Base-by-base conservation (phyloP, 2,113 vertebrate genomes). In the Andinoacara biseriatus region DNA sequence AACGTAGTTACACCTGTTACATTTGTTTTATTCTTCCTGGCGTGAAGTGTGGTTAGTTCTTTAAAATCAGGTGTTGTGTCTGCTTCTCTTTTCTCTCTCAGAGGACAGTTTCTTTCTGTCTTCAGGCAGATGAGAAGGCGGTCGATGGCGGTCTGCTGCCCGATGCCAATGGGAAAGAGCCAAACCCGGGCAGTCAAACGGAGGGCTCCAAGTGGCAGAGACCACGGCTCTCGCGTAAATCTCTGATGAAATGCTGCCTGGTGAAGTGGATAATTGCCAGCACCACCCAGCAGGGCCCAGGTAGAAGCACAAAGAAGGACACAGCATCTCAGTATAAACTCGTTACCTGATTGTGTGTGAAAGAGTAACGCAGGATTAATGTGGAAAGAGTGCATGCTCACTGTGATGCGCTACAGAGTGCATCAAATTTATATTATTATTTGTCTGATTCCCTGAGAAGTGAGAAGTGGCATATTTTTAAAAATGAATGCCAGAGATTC, bases 261-360 rank as follows among this genome's bases (percentile, higher is more conserved):
- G 96, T 97, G 81, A 97, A 96, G 91, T 97, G 97, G 97, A 97
- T 98, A 86, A 95, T 97, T 43, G 96, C 96, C 78, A 97, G 96
- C 3, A 88, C 96, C 0, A 94, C 94, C 1, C 95, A 96, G 0
- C 96, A 97, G 88, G 96, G 96, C 15, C 95, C 96, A 96, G 97
- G 97, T 94, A 93, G 60, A 38, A 56, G 49, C 78, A 35, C 59
- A 69, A 3, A 13, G 26, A 56, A 24, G 49, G 63, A 35, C 11
- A 29, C 65, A n/a, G 14, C 38, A 65, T 3, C 33, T 65, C 61
- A 74, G 26, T 5, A 22, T 5, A 74, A 20, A 52, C 49, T 18
- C 33, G 26, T 5, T n/a, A 10, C 43, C 35, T 40, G 43, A 83
- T 61, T 56, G 62, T 78, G 24, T 81, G 52, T 63, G 63, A 60